Evolutionary conservation across 2,797 vertebrate species (phyloP), one percentile per base, ranked within the genome.

Genomic region (Micromesistius poutassou): DNA sequence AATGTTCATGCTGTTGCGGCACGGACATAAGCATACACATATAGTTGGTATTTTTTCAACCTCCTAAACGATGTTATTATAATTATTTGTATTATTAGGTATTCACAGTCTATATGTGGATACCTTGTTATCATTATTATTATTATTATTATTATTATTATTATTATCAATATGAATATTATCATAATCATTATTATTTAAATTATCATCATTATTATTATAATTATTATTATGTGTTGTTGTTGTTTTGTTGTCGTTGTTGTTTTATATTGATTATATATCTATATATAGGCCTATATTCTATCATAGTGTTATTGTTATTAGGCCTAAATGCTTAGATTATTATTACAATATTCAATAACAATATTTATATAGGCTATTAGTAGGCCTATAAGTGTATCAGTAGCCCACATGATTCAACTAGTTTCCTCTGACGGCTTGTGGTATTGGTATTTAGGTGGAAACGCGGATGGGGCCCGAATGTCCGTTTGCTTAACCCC

Each of bases 401-500:
- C 46, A 55, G 46, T 55, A 22, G 16, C 46, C 16, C 19, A 55
- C 14, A 55, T 55, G 19, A 55, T 55, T 55, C 1, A 2, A 6
- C 5, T 22, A 19, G 42, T 55, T 22, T 55, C 4, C 3, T 55
- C 46, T 55, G 3, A 55, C 0, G 16, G 46, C 16, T 55, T 42
- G 10, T 42, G 40, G 40, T 62, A n/a, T 13, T 25, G 22, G 14
- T 50, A 7, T 62, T 5, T 62, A 62, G 12, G 42, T 46, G 13
- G 55, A 62, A 19, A 62, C 6, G 89, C 89, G 86, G 86, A 88
- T 84, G 74, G 87, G 88, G 87, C n/a, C n/a, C n/a, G n/a, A 90
- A 92, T 90, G 91, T 86, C 88, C 83, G 92, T 94, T 95, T 94
- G 91, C 92, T 95, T 95, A 95, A 95, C 94, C 94, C 89, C 89